Base-by-base conservation (phyloP, 1,140 invertebrate genomes). In the Polypedilum pembai region DNA sequence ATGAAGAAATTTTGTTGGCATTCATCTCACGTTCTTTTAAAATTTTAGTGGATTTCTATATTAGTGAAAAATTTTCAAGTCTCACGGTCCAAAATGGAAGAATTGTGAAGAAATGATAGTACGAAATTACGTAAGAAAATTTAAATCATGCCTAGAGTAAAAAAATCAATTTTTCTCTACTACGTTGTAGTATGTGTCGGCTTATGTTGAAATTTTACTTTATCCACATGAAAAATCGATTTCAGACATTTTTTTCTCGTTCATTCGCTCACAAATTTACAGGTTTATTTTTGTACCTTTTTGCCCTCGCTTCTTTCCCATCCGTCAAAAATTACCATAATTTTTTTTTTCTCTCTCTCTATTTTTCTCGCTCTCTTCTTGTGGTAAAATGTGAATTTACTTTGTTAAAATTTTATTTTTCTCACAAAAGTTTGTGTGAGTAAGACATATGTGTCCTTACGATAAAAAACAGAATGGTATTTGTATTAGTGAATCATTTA, bases 181-280 rank as follows among this genome's bases (percentile, higher is more conserved):
- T 3, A 33, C 24, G 1, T 33, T 33, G 24, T 33, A 33, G 24
- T 33, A 33, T 33, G 24, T 33, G 24, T 33, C 24, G 24, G 24
- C 24, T 33, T 33, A 33, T 33, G 5, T 3, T 33, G 5, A 33
- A 33, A 33, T 33, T 33, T 33, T 33, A 3, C 24, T 33, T 33
- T 33, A 33, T 33, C 24, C 24, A 56, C 12, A 56, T 4, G 12
- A 56, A 56, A 56, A 56, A 56, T 56, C 45, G 45, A 56, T 56
- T 56, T 56, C 45, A 56, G 45, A 56, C 45, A 56, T n/a, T n/a
- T n/a, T 56, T 56, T 56, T 45, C n/a, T n/a, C n/a, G n/a, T n/a
- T n/a, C n/a, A 5, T 33, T 3, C 24, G 1, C 24, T 33, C 24
- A 33, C 24, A 33, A 33, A 33, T 45, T 45, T 56, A 15, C 8